phyloP scores from a whole-genome alignment of 2,797 vertebrate species.

The Novumbra hubbsi region DNA sequence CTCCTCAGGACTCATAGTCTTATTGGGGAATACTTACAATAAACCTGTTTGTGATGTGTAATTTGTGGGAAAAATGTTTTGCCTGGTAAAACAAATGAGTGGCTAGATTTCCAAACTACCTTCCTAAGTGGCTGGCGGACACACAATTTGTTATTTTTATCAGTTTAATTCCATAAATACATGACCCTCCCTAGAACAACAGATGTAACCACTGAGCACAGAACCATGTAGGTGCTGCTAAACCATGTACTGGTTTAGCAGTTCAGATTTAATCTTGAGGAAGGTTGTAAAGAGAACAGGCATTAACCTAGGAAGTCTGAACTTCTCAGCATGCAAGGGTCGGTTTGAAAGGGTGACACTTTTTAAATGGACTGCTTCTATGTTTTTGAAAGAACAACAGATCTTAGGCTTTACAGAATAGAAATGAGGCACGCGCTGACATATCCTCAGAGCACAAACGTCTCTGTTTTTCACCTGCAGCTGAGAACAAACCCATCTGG shows the following conservation, averaged over 20 bases:
- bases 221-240: no score
- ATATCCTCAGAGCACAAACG: not conserved
- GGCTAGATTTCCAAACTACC: no score
- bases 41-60: no score
- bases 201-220: no score
- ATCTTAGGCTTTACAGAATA: not conserved
- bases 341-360: not conserved
- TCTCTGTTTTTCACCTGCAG: slow-evolving; percentile 72
- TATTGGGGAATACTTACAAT: not conserved
- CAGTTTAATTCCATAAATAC: no score
- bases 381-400: not conserved
- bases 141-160: no score
- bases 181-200: no score
- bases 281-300: not conserved
- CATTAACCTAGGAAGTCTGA: not conserved
- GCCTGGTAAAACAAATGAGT: no score
- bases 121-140: no score
- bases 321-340: not conserved
- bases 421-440: not conserved
- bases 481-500: slow-evolving; percentile 98
- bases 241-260: not conserved
- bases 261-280: not conserved
- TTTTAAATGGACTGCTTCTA: not conserved
- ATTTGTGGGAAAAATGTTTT: no score
- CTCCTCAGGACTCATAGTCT: not conserved